Conservation (phyloP, 1,140 invertebrate genomes). For the Zaprionus taronus region DNA sequence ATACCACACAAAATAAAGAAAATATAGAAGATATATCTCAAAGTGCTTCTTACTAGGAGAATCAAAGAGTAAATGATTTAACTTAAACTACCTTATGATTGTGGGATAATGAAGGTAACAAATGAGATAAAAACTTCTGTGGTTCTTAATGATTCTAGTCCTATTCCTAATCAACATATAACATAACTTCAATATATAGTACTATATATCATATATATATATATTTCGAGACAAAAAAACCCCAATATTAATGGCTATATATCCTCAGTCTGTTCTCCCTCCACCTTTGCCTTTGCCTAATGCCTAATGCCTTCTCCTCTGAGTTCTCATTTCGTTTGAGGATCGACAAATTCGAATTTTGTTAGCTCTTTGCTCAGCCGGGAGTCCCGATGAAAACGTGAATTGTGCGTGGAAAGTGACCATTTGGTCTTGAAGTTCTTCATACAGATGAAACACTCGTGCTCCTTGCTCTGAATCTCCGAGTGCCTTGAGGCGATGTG, state of each 20-base stretch:
- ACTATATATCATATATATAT: no score
- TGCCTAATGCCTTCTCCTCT: background rate
- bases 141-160: no score
- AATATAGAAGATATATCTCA: no score
- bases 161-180: no score
- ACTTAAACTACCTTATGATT: no score
- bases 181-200: no score
- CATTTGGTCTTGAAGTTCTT: slow-evolving; percentile 84
- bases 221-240: background rate
- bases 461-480: slow-evolving; percentile 70
- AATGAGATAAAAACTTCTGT: no score
- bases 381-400: slow-evolving; percentile 78
- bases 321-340: background rate
- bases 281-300: no score
- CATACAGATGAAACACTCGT: slow-evolving; percentile 75
- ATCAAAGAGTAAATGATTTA: no score
- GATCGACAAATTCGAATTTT: slow-evolving; percentile 58
- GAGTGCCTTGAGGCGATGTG: slow-evolving; percentile 79
- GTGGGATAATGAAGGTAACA: no score
- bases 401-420: slow-evolving; percentile 83
- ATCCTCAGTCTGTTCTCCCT: slow-evolving; percentile 19
- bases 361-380: slow-evolving; percentile 65
- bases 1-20: no score
- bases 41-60: no score
- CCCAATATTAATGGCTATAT: background rate